Base-by-base conservation (phyloP, 2,797 vertebrate genomes). In the Urocyon cinereoargenteus region DNA sequence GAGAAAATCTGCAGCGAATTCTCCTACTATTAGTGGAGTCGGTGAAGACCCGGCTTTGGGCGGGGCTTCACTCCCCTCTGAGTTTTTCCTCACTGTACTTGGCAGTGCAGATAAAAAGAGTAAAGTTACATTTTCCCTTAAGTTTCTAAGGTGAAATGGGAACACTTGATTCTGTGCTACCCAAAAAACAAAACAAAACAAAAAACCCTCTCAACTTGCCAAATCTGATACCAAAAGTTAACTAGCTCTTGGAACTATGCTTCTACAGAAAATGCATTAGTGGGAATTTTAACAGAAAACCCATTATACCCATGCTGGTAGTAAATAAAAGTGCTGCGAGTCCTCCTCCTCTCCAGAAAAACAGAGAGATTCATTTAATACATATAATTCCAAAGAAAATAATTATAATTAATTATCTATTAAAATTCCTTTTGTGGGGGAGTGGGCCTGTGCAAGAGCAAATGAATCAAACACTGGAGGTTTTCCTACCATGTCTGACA, bases 221-320 rank as follows among this genome's bases (percentile, higher is more conserved):
- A 87, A 11, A 6, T 53, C 97, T 98, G 77, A 94, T 92, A 96
- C 55, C 84, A 82, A 28, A 96, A 95, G 84, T 28, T 97, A 86
- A 86, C 97, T n/a, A 84, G 70, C 91, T 97, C 96, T 87, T 91
- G 88, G 91, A 86, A 91, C 55, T 81, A 19, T 9, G 84, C 70
- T 97, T 96, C 86, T 87, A 16, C 75, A 86, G 86, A 97, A 97
- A 93, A 75, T 2, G 72, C 87, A 36, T 96, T 91, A 79, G 85
- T 77, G 85, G 78, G 85, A 86, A 96, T 85, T 81, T 66, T 61
- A 96, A 97, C 90, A 92, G 96, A 86, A 96, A 66, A 87, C 61
- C 94, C 92, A 94, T 94, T 94, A 96, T 93, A 26, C 72, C 59
- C 10, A 5, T 4, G 61, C 70, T 53, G 81, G 21, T n/a, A 16